Base-by-base conservation (phyloP, 2,113 vertebrate genomes). In the Sula dactylatra region DNA sequence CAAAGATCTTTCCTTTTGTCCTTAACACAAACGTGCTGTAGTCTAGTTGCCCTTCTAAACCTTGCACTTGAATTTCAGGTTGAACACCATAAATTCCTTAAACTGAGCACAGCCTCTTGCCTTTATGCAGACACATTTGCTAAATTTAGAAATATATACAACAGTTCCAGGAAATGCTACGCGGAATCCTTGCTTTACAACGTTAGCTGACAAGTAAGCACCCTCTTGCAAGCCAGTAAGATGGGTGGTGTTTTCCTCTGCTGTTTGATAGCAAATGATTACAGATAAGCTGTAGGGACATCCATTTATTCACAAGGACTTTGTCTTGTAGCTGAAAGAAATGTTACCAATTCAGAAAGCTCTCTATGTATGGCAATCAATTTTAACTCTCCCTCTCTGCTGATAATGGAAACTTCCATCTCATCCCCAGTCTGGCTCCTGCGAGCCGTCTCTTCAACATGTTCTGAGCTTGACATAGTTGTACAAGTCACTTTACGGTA, bases 211-310 rank as follows among this genome's bases (percentile, higher is more conserved):
- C 64, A 82, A 94, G 82, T 66, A 67, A 67, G 78, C 77, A 84
- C 64, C 19, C 4, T 3, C 76, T 95, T 91, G 73, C 61, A 86
- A 80, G 77, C 42, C 32, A 61, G 70, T 79, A 86, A 92, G 70
- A 93, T 79, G 58, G 59, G 90, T 62, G 42, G 34, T 77, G 52
- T 88, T 94, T 96, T 90, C 77, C 12, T 90, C 72, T 86, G 83
- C 92, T 91, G 38, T 76, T 78, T 91, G 94, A 79, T 91, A 84
- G 90, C 64, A 90, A 94, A 96, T 95, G 92, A 90, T 97, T 97
- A 83, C 84, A 94, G 87, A 95, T 92, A 96, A 96, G 91, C 86
- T 88, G 59, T 74, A 93, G 71, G 90, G 64, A 70, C 90, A 96
- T 88, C 86, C 73, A 59, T 96, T 96, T 95, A 88, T 81, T 95